Conservation (phyloP, 2,113 vertebrate species). For the Hepsetus odoe region DNA sequence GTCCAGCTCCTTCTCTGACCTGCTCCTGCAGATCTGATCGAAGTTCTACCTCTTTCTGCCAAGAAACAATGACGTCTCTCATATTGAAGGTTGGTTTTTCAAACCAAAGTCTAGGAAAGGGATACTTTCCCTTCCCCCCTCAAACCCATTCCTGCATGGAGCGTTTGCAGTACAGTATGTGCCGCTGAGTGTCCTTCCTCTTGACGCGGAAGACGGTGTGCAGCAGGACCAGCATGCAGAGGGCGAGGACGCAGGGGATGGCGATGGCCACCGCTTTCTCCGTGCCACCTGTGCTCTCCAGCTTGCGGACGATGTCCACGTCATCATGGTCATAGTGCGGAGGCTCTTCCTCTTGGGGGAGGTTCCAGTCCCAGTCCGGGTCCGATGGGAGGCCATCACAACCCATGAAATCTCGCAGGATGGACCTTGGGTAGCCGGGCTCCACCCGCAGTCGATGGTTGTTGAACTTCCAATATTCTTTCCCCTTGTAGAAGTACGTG, state of each 20-base stretch:
- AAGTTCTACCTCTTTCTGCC: constrained; percentile 4
- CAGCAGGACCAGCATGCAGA: constrained; percentile 98
- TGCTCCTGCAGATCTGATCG: neutral
- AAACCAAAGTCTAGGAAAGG: neutral
- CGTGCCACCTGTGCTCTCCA: constrained; percentile 93
- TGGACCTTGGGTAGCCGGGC: constrained; percentile 92
- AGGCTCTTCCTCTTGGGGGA: constrained; percentile 74
- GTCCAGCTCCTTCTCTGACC: neutral
- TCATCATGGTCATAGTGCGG: constrained; percentile 86
- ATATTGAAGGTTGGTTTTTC: constrained; percentile 5
- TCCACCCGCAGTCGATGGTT: constrained; percentile 95
- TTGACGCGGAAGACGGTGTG: constrained; percentile 99
- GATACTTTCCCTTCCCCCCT: neutral
- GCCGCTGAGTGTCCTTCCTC: constrained; percentile 97
- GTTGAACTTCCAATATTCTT: constrained; percentile 99
- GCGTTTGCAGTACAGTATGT: constrained; percentile 99
- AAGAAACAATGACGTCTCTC: neutral
- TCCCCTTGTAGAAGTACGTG: constrained; percentile 99
- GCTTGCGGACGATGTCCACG: constrained; percentile 94
- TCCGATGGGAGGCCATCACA: constrained; percentile 88
- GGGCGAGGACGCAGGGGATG: constrained; percentile 95
- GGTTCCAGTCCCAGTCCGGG: constrained; percentile 76
- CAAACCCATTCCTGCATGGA: constrained; percentile 99
- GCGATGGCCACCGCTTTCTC: constrained; percentile 98
- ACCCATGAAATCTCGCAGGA: constrained; percentile 98